phyloP scores from a whole-genome alignment of 2,888 invertebrate genomes.

The Plemyria rubiginata region DNA sequence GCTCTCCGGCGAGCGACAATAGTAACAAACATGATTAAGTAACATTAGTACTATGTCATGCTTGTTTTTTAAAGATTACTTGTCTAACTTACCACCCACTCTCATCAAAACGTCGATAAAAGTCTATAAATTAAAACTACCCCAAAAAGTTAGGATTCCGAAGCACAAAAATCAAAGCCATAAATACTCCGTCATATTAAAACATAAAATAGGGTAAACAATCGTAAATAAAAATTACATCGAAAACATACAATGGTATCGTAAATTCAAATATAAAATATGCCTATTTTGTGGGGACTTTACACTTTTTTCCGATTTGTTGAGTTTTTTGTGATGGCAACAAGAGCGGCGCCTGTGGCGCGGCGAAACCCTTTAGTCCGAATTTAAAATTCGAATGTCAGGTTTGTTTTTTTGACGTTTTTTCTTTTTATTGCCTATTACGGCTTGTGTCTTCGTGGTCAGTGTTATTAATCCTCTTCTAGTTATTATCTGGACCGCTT shows the following conservation, averaged over 20 bases:
- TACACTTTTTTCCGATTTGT: constrained; percentile 72
- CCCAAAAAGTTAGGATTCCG: constrained; percentile 64
- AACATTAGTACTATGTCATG: background rate
- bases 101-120: constrained; percentile 64
- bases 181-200: constrained; percentile 80
- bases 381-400: constrained; percentile 62
- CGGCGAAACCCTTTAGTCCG: constrained; percentile 74
- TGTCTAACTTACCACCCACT: constrained; percentile 44
- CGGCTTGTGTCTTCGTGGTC: constrained; percentile 39
- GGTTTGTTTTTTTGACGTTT: constrained; percentile 31
- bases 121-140: constrained; percentile 70
- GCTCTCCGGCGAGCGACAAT: too few relatives aligned
- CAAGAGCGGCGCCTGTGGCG: constrained; percentile 75
- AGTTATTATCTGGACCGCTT: constrained; percentile 71
- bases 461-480: constrained; percentile 74
- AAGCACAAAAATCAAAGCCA: constrained; percentile 64
- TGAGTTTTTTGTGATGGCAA: constrained; percentile 66
- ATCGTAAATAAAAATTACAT: constrained; percentile 83
- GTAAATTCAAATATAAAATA: constrained; percentile 81
- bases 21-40: too few relatives aligned
- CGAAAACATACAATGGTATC: constrained; percentile 76
- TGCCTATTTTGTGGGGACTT: constrained; percentile 77
- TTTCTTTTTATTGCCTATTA: constrained; percentile 47
- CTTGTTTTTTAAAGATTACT: background rate
- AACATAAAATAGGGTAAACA: constrained; percentile 84